Conservation (phyloP, 2,113 vertebrate genomes). For the Tragelaphus buxtoni region DNA sequence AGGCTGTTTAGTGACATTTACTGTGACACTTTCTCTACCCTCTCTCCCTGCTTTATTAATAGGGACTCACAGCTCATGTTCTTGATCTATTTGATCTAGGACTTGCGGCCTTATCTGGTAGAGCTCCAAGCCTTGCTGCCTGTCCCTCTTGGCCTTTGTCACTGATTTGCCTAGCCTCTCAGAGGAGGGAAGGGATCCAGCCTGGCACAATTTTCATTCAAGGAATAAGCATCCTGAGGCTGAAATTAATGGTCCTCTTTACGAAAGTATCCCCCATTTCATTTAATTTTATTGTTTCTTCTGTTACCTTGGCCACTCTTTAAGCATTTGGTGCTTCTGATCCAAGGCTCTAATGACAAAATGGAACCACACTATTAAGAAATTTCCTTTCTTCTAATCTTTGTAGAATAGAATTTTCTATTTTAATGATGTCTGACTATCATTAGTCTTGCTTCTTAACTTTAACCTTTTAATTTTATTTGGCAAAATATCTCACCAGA, state of each 20-base stretch:
- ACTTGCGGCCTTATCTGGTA: background rate
- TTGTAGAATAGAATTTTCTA: background rate
- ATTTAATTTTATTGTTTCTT: background rate
- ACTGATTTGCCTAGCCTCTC: background rate
- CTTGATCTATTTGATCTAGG: background rate
- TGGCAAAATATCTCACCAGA: background rate
- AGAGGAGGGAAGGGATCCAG: background rate
- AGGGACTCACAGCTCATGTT: background rate
- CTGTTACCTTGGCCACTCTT: background rate
- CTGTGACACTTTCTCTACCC: background rate
- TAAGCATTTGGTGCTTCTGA: background rate
- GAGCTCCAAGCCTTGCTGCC: background rate
- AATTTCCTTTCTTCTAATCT: background rate
- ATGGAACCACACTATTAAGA: background rate
- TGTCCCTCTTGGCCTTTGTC: background rate
- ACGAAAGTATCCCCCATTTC: background rate
- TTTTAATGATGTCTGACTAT: background rate
- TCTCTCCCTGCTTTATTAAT: background rate
- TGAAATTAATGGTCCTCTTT: background rate
- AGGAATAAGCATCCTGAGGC: background rate
- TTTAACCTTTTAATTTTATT: background rate
- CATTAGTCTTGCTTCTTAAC: background rate
- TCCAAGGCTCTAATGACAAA: background rate
- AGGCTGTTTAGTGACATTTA: background rate
- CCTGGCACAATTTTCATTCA: background rate